phyloP scores from a whole-genome alignment of 2,797 vertebrate genomes.

The Chrosomus eos region DNA sequence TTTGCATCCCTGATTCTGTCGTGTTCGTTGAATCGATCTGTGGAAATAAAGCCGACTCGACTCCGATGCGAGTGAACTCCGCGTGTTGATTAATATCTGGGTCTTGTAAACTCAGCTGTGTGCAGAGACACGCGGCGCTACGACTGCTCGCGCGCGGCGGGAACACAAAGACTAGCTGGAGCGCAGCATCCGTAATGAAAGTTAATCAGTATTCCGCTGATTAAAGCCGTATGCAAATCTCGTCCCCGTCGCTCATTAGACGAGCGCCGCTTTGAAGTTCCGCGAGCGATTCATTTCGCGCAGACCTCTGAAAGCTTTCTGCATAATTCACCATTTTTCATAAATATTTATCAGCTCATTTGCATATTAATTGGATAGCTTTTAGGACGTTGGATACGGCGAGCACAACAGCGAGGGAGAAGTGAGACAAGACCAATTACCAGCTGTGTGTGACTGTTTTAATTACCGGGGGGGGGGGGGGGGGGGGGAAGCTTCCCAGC shows the following conservation, averaged over 20 bases:
- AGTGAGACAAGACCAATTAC: slow-evolving; percentile 62
- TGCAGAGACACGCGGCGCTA: no score
- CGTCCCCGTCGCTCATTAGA: slow-evolving; percentile 80
- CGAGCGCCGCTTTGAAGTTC: slow-evolving; percentile 88
- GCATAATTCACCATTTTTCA: slow-evolving; percentile 87
- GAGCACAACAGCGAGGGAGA: slow-evolving; percentile 58
- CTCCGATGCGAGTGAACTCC: no score
- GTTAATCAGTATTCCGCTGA: slow-evolving; percentile 91
- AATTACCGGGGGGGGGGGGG: slow-evolving; percentile 70
- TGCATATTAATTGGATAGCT: slow-evolving; percentile 90
- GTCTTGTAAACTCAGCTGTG: not conserved
- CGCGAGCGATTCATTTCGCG: slow-evolving; percentile 87
- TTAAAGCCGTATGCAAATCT: slow-evolving; percentile 91
- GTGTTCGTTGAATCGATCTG: no score
- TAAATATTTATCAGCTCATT: slow-evolving; percentile 93
- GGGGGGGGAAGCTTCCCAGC: slow-evolving; percentile 81
- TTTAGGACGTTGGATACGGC: slow-evolving; percentile 58
- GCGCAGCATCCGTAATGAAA: slow-evolving; percentile 87
- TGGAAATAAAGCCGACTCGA: no score
- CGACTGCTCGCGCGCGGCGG: no score
- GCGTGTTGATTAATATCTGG: not conserved
- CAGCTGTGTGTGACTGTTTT: slow-evolving; percentile 84
- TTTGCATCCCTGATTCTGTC: no score
- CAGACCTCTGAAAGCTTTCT: slow-evolving; percentile 86
- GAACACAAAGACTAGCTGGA: slow-evolving; percentile 89